Percentiles rank a stretch among this genome's conserved stretches.
These are phyloP conservation scores for Chaetura pelagica DNA, from an alignment of 2,113 vertebrate species.

Conservation along the genomic window DNA sequence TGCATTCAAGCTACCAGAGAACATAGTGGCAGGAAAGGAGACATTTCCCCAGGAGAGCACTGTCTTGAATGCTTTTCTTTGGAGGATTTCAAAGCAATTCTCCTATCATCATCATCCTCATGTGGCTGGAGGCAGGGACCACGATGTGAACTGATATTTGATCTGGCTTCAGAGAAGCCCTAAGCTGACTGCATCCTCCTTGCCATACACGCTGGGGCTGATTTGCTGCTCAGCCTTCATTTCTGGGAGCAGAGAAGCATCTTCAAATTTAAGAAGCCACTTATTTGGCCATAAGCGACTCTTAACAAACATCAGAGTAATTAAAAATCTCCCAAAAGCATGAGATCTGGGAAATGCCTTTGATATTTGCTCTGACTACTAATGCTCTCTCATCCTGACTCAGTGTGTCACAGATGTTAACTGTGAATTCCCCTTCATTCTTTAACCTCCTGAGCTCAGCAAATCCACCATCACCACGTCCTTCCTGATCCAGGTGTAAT, in stretches of 20 bases:
- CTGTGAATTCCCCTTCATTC: constrained; percentile 36
- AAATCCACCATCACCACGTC: constrained; percentile 25
- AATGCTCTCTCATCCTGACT: constrained; percentile 42
- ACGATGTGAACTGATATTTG: constrained; percentile 23
- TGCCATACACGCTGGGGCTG: not conserved
- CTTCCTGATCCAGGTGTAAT: constrained; percentile 33
- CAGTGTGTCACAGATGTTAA: constrained; percentile 20
- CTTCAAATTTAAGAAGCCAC: not conserved
- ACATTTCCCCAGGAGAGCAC: not conserved
- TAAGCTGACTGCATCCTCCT: not conserved
- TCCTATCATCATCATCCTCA: not conserved
- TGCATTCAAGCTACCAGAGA: not conserved
- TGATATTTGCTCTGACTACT: constrained; percentile 24
- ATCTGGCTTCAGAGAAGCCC: constrained; percentile 42
- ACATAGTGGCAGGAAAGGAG: not conserved
- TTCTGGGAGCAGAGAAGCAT: not conserved
- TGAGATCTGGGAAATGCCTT: not conserved
- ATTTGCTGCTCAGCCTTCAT: not conserved
- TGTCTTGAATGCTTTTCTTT: not conserved
- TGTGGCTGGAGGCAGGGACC: not conserved
- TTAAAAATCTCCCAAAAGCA: constrained; percentile 48
- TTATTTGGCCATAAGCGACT: constrained; percentile 7
- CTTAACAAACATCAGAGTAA: constrained; percentile 49
- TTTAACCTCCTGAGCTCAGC: constrained; percentile 64
- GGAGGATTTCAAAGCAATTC: constrained; percentile 10